Percentiles rank a stretch among this genome's conserved stretches.
Evolutionary conservation across 1,140 invertebrate genomes (phyloP).

Genomic region (Diplogasteroides magnus): DNA sequence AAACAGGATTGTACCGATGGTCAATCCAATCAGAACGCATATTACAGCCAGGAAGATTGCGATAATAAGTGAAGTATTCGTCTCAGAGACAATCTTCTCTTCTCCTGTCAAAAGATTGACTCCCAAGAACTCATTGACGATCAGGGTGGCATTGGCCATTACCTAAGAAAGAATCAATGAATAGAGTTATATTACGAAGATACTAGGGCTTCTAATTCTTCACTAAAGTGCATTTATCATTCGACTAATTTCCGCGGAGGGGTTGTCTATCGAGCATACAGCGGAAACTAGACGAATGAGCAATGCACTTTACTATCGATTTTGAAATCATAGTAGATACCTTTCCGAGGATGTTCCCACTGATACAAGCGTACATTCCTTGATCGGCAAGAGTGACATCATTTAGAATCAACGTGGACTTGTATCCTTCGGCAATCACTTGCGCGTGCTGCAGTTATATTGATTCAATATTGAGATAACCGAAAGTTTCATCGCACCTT

Average conservation of each 20-base stretch:
- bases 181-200: background rate
- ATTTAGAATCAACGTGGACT: constrained; percentile 41
- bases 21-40: constrained; percentile 14
- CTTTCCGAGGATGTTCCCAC: constrained; percentile 49
- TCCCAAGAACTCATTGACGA: constrained; percentile 50
- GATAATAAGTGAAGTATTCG: constrained; percentile 5
- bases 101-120: constrained; percentile 31
- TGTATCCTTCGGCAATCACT: constrained; percentile 41
- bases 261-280: too few species aligned
- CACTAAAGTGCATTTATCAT: too few species aligned
- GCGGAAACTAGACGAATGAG: too few species aligned
- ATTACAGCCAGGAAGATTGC: background rate
- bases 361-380: constrained; percentile 51
- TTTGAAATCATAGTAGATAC: too few species aligned
- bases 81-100: too few species aligned
- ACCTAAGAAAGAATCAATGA: constrained; percentile 29
- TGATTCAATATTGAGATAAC: constrained; percentile 1
- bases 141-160: constrained; percentile 54
- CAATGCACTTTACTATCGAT: too few species aligned
- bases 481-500: constrained; percentile 27
- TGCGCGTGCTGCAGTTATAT: constrained; percentile 39
- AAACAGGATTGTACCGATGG: constrained; percentile 12
- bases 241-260: too few species aligned
- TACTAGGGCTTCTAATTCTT: too few species aligned
- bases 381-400: constrained; percentile 48